Base-by-base conservation (phyloP, 2,797 vertebrate species). In the Coracias cyanogaster region DNA sequence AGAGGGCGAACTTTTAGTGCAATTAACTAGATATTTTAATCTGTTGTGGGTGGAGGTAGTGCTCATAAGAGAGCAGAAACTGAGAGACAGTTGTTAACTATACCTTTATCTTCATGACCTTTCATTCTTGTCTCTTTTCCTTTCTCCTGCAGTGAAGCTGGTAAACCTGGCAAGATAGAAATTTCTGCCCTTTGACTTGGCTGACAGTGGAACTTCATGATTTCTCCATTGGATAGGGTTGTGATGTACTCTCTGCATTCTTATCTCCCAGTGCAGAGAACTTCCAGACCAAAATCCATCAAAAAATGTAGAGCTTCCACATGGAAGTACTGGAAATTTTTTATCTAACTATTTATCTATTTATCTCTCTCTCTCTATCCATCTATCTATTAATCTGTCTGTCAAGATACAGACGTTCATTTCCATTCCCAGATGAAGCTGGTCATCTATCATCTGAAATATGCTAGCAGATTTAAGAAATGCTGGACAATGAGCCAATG, bases 71-170 rank as follows among this genome's bases (percentile, higher is more conserved):
- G 76, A 72, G 45, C 37, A 37, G 37, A 37, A 37, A 48, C 8
- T 29, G 14, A 81, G 15, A 48, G 14, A n/a, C 0, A 0, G 12
- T 43, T 61, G 7, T 37, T 57, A 66, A 2, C 13, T 70, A 15
- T 4, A 31, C 6, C 13, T 80, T 82, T 61, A 45, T 39, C 26
- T 71, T 76, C 13, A 3, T 62, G 41, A 49, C 35, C 12, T 83
- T 94, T 79, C 19, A 48, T 45, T 86, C 19, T 61, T 65, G 12
- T 10, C 2, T 19, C 28, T 29, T 46, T 64, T 45, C 2, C 45
- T 93, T 70, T 22, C 16, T 19, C 5, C 24, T 35, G 19, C 6
- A 43, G 3, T 15, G 26, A 22, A n/a, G 29, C 22, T 55, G 13
- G 15, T 22, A 49, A 58, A 57, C 10, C 35, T 8, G 12, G 15